These are phyloP conservation scores for Molanna angustata DNA, from an alignment of 2,888 invertebrate genomes.

Conservation along the genomic window DNA sequence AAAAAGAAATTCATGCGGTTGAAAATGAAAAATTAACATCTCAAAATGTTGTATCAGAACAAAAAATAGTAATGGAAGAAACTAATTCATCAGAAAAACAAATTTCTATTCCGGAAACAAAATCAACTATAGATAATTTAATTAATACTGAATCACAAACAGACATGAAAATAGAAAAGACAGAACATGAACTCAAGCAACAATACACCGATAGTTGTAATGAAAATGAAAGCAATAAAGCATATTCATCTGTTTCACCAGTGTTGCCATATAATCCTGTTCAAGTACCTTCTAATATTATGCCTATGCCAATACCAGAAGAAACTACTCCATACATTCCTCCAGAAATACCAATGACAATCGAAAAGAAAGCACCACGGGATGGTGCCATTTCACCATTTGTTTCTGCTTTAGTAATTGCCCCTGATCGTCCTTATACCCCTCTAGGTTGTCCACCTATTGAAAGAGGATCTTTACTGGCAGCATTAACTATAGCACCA, in stretches of 20 bases:
- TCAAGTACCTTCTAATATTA: constrained; percentile 45
- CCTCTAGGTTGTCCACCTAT: constrained; percentile 53
- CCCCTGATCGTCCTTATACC: constrained; percentile 62
- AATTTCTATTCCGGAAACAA: too few species aligned
- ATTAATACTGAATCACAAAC: neutral
- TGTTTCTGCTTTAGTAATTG: constrained; percentile 65
- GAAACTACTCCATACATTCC: constrained; percentile 67
- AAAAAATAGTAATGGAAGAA: neutral
- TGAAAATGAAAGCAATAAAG: constrained; percentile 33
- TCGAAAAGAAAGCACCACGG: constrained; percentile 51
- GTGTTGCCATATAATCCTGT: constrained; percentile 50
- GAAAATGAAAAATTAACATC: neutral
- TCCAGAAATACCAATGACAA: constrained; percentile 58
- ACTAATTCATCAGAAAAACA: neutral
- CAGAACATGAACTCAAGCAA: too few species aligned
- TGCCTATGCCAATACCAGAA: constrained; percentile 61
- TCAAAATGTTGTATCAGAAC: neutral
- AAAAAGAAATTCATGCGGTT: neutral
- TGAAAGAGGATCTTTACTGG: constrained; percentile 52
- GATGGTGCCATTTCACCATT: constrained; percentile 59
- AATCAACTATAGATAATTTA: neutral
- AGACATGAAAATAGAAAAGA: too few species aligned
- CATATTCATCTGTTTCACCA: constrained; percentile 47
- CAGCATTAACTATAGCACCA: constrained; percentile 63
- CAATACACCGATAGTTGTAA: too few species aligned